Conservation (phyloP, 92 coral and sea anemone species). For the Parazoanthus atlanticus region DNA sequence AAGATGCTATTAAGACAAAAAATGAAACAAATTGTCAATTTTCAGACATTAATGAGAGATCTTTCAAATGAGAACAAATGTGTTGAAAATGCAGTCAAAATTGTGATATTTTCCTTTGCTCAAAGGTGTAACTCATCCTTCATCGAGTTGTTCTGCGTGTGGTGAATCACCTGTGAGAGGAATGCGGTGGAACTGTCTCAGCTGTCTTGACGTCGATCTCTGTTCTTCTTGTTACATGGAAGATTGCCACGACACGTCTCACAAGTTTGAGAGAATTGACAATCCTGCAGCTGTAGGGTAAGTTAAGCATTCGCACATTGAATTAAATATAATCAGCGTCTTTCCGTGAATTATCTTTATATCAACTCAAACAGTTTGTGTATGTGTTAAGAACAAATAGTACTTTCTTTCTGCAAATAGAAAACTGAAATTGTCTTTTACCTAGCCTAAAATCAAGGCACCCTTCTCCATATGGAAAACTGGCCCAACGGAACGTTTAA, state of each 20-base stretch:
- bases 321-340: background rate
- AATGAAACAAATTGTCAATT: no score
- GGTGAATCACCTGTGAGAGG: conserved; percentile 15
- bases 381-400: no score
- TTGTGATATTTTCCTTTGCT: background rate
- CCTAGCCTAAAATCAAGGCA: no score
- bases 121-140: background rate
- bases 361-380: no score
- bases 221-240: conserved; percentile 8
- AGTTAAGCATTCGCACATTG: background rate
- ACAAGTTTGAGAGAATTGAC: conserved; percentile 3
- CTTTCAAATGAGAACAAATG: no score
- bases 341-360: background rate
- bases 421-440: no score
- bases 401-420: no score
- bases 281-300: background rate
- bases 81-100: no score
- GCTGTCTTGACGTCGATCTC: background rate
- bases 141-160: conserved; percentile 3
- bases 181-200: background rate
- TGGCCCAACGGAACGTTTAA: no score
- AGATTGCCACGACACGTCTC: background rate
- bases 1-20: no score
- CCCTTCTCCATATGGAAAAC: no score
- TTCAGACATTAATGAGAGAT: no score